These are phyloP conservation scores for Corythornis madagascariensis DNA, from an alignment of 2,113 vertebrate species.

Conservation along the genomic window DNA sequence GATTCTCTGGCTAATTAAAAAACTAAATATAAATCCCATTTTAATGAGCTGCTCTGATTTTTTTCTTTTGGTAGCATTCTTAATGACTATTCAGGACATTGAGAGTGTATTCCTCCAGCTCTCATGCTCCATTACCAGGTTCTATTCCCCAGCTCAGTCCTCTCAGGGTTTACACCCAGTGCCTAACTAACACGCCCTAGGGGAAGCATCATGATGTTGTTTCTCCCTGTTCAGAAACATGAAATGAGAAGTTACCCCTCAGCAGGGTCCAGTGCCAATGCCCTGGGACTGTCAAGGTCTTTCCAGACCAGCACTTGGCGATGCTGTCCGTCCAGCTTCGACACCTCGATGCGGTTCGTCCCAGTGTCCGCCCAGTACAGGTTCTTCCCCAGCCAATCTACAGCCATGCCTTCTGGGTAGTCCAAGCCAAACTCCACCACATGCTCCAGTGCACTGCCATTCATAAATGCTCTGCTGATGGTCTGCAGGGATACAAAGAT, in stretches of 20 bases:
- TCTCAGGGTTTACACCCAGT: conserved; percentile 1
- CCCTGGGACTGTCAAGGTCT: conserved; percentile 93
- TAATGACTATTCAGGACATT: conserved; percentile 49
- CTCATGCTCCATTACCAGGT: not conserved
- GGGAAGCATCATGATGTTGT: not conserved
- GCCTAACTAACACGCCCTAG: not conserved
- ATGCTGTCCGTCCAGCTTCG: conserved; percentile 94
- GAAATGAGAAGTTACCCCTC: conserved; percentile 83
- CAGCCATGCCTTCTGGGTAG: conserved; percentile 98
- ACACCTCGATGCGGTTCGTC: conserved; percentile 95
- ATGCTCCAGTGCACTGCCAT: conserved; percentile 92
- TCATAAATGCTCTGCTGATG: conserved; percentile 97
- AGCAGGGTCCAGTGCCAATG: conserved; percentile 90
- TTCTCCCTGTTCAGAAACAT: not conserved
- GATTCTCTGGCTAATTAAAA: conserved; percentile 47
- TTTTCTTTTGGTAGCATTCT: not conserved
- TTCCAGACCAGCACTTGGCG: conserved; percentile 97
- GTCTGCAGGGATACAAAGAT: conserved; percentile 79
- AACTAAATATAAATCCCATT: conserved; percentile 47
- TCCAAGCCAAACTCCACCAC: conserved; percentile 96
- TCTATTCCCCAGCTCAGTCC: conserved; percentile 23
- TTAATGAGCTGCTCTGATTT: conserved; percentile 32
- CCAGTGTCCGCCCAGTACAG: conserved; percentile 97
- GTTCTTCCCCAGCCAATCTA: conserved; percentile 98
- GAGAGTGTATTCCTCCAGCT: conserved; percentile 1